Evolutionary conservation across 2,888 invertebrate genomes (phyloP).

Genomic region (Ochropleura leucogaster): DNA sequence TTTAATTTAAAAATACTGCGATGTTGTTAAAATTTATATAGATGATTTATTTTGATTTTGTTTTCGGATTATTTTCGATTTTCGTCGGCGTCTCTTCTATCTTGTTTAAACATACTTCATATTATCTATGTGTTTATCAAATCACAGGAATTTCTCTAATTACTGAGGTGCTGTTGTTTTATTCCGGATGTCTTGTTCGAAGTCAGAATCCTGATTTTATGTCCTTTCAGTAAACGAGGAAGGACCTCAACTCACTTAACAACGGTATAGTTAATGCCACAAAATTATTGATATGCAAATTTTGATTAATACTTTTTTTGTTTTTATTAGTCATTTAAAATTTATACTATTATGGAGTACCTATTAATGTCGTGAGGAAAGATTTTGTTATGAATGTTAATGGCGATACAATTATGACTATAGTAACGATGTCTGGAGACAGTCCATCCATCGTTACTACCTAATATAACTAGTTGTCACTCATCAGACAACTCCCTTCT

Average conservation of each 20-base stretch:
- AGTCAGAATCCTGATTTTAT: constrained; percentile 4
- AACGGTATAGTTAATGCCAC: neutral
- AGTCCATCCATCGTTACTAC: too few relatives aligned
- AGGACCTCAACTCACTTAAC: neutral
- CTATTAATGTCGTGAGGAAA: too few relatives aligned
- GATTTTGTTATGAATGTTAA: too few relatives aligned
- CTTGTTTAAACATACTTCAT: too few relatives aligned
- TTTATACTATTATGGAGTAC: too few relatives aligned
- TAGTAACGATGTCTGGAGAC: too few relatives aligned
- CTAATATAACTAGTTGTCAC: too few relatives aligned
- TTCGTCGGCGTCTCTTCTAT: too few relatives aligned
- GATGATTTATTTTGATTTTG: neutral
- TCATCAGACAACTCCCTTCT: too few relatives aligned
- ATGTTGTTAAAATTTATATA: neutral
- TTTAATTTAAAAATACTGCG: neutral
- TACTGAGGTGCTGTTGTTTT: constrained; percentile 1
- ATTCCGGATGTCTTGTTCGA: constrained; percentile 15
- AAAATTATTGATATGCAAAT: neutral
- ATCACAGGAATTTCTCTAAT: neutral
- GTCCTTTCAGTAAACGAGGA: neutral
- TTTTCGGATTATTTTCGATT: neutral
- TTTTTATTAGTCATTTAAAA: too few relatives aligned
- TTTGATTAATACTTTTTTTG: neutral
- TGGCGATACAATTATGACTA: too few relatives aligned
- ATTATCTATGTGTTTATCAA: neutral